Evolutionary conservation across 2,113 vertebrate genomes (phyloP), one percentile per base, ranked within the genome.

Genomic region (Paramisgurnus dabryanus): DNA sequence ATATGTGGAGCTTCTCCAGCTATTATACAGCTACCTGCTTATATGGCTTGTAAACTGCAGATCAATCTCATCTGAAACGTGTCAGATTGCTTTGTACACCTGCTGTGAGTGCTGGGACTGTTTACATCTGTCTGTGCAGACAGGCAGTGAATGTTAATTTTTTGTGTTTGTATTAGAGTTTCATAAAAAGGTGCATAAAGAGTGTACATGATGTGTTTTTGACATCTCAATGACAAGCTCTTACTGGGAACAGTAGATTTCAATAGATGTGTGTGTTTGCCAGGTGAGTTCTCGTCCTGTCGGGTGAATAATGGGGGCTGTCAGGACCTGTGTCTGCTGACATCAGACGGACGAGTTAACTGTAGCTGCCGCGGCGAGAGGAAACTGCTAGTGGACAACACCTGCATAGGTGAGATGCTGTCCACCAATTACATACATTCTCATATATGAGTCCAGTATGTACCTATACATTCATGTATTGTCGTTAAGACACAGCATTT

Each of bases 281-380:
- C 55, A 98, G 97, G 97, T 0, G 95, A 99, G 88, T 95, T 98
- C 80, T 99, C 97, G 18, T 91, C 86, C 0, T 99, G 97, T 87
- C 94, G 94, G 4, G 84, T 96, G 84, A 96, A 96, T 92, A 99
- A 98, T 0, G 96, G 95, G 0, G 95, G 96, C 84, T 99, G 97
- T 82, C 96, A 97, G 87, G 98, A 99, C 82, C 92, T 99, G 69
- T 99, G 98, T 85, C 88, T 99, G 80, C 93, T 96, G 82, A 95
- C 95, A 0, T 95, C 95, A 15, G 96, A 95, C 7, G 96, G 97
- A 61, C 94, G 96, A 0, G 94, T 98, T 79, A 97, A 97, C 91
- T 99, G 98, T 89, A 95, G 95, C 68, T 99, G 98, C 87, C 94
- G 97, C 0, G 98, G 95, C 0, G 95, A 96, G 80, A 92, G 96